Conservation (phyloP, 1,140 invertebrate genomes). For the Charaxes varanes region DNA sequence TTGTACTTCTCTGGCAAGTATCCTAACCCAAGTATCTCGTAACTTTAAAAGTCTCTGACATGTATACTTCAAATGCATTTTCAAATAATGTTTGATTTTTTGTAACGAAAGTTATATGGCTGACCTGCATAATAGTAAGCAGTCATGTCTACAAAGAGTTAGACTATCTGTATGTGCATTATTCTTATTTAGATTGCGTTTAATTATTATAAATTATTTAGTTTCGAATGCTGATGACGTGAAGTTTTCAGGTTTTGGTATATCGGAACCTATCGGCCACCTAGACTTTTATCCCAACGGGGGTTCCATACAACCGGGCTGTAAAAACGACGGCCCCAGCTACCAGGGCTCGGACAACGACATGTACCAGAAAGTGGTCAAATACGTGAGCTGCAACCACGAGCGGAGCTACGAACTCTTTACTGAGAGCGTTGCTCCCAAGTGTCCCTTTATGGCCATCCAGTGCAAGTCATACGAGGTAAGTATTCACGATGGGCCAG, state of each 20-base stretch:
- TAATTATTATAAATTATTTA: no score
- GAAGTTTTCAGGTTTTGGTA: slow-evolving; percentile 79
- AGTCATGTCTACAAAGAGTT: no score
- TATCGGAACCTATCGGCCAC: slow-evolving; percentile 86
- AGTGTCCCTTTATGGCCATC: slow-evolving; percentile 84
- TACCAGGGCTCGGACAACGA: slow-evolving; percentile 79
- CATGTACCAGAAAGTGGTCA: slow-evolving; percentile 78
- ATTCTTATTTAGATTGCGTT: no score
- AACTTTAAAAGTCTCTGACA: no score
- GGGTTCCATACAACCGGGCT: slow-evolving; percentile 89
- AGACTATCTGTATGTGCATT: no score
- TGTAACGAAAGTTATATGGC: no score
- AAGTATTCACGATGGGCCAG: no score
- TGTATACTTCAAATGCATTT: no score
- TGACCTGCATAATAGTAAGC: background rate
- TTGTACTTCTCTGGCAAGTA: slow-evolving; percentile 87
- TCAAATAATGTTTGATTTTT: no score
- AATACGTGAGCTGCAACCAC: slow-evolving; percentile 90
- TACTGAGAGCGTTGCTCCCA: slow-evolving; percentile 86
- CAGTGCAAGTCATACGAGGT: slow-evolving; percentile 86
- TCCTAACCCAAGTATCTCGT: no score
- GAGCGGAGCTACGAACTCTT: slow-evolving; percentile 89
- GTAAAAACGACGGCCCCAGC: slow-evolving; percentile 82
- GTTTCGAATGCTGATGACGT: background rate
- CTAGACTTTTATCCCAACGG: slow-evolving; percentile 95